Evolutionary conservation across 2,888 invertebrate species (phyloP), one percentile per base, ranked within the genome.

Genomic region (Lampropteryx suffumata): DNA sequence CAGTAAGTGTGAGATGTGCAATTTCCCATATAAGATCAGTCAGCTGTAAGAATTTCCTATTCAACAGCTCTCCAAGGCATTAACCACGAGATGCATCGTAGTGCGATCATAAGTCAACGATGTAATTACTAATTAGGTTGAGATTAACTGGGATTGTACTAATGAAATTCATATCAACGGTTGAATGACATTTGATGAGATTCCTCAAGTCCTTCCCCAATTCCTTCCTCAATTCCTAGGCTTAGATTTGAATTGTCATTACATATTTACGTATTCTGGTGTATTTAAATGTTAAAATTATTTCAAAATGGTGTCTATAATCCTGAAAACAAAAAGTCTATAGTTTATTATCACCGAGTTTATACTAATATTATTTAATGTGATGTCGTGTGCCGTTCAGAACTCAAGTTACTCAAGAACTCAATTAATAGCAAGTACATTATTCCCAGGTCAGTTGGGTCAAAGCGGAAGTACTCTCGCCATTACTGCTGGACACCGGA

Each of bases 401-500:
- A 29, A 21, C 30, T 21, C 36, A 24, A 32, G 30, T 28, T 44
- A 28, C 35, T 35, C 21, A 26, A 17, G 27, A 64, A 73, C 64
- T 71, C 67, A 65, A 75, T 76, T 73, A 76, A 71, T 69, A 56
- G 59, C n/a, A 54, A 58, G 60, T 59, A 50, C 50, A 67, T 71
- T 68, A 70, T 67, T 67, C 62, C 53, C 61, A 63, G 68, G 60
- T 61, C 50, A 51, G 47, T 49, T 29, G 47, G 62, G 61, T 54
- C 60, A 46, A 58, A 40, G 44, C 61, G 73, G 73, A 74, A 73
- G 69, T 64, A 30, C 45, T 50, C 29, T 33, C 32, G 50, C 73
- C 65, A 77, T 79, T 76, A 71, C 68, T 67, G 59, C 58, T 65
- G 71, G 67, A 68, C 69, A 68, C 65, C 67, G 75, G 73, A 76